Conservation (phyloP, 37 sponge, comb jelly and placozoan species). For the Halichondria panicea region DNA sequence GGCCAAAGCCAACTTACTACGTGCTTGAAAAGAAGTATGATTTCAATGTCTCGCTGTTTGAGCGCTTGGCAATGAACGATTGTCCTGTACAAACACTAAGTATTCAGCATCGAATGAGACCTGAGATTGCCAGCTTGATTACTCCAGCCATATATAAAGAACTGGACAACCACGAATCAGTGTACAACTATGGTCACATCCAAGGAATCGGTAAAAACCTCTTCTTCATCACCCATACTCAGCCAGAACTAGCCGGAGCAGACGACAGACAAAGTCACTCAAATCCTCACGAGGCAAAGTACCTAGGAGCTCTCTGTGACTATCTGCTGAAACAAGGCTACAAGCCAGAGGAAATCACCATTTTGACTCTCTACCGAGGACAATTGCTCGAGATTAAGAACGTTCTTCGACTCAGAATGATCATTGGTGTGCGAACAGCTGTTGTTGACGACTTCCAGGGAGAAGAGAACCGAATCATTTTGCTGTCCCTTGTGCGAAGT, state of each 20-base stretch:
- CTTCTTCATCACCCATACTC: constrained; percentile 67
- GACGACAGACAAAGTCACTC: constrained; percentile 47
- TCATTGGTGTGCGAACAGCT: constrained; percentile 74
- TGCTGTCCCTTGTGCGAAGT: constrained; percentile 85
- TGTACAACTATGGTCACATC: constrained; percentile 45
- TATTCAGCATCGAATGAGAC: constrained; percentile 89
- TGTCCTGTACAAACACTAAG: constrained; percentile 58
- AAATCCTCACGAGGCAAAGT: constrained; percentile 80
- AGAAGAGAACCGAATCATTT: constrained; percentile 88
- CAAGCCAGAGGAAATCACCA: constrained; percentile 62
- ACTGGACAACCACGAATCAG: constrained; percentile 38
- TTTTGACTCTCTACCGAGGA: constrained; percentile 89
- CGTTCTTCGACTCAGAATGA: constrained; percentile 35
- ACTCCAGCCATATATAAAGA: constrained; percentile 66
- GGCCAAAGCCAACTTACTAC: constrained; percentile 77
- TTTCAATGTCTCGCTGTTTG: constrained; percentile 88
- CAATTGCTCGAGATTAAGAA: constrained; percentile 74
- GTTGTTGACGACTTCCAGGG: constrained; percentile 96
- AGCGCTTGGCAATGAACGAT: constrained; percentile 58
- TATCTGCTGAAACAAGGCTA: constrained; percentile 84
- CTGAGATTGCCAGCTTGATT: constrained; percentile 79
- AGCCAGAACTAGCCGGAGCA: constrained; percentile 41
- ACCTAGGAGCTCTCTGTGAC: constrained; percentile 56
- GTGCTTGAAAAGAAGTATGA: constrained; percentile 64
- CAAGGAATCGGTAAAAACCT: constrained; percentile 63